A percentile compares a stretch with the other conserved stretches of the same genome.
Evolutionary conservation across 2,797 vertebrate species (phyloP).

Genomic region (Sylvia borin): DNA sequence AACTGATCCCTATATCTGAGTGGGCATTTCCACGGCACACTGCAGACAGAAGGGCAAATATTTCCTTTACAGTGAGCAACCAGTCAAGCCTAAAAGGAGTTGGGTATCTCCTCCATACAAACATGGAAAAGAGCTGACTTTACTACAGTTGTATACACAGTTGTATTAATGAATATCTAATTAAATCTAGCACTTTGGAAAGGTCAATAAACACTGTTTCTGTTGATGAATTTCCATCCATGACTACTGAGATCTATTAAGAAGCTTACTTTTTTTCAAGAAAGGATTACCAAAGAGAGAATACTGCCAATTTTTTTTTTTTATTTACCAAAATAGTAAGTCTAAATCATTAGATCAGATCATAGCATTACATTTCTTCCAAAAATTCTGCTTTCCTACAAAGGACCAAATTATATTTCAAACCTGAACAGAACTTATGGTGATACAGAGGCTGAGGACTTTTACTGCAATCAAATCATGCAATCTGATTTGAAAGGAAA

Average conservation of each 20-base stretch:
- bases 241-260: slow-evolving; percentile 49
- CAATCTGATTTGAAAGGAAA: background rate
- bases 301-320: background rate
- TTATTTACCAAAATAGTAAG: slow-evolving; percentile 27
- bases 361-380: background rate
- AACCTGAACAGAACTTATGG: background rate
- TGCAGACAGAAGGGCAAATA: background rate
- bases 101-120: background rate
- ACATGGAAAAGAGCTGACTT: slow-evolving; percentile 4
- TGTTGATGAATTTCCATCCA: slow-evolving; percentile 40
- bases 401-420: background rate
- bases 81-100: background rate
- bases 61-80: background rate
- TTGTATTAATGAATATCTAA: slow-evolving; percentile 47
- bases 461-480: background rate
- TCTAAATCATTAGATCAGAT: slow-evolving; percentile 42
- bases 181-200: slow-evolving; percentile 52
- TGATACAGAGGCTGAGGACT: background rate
- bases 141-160: background rate
- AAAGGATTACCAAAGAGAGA: slow-evolving; percentile 53
- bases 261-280: slow-evolving; percentile 64
- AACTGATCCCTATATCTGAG: background rate
- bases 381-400: slow-evolving; percentile 7
- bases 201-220: slow-evolving; percentile 54
- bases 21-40: background rate